Base-by-base conservation (phyloP, 2,113 vertebrate species). In the Phaethon lepturus region DNA sequence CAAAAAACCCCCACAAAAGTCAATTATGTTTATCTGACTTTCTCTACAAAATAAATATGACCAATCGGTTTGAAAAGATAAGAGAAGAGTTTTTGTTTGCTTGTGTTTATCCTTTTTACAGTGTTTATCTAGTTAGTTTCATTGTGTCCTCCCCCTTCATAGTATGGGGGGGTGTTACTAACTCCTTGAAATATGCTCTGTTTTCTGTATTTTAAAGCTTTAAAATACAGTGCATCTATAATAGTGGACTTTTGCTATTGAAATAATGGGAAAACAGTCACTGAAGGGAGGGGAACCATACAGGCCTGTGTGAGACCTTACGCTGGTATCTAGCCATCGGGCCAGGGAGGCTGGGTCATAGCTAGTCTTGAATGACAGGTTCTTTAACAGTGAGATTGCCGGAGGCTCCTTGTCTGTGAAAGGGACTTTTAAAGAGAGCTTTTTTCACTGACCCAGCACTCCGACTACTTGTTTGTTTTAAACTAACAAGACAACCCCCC, bases 271-370 rank as follows among this genome's bases (percentile, higher is more conserved):
- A 23, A 28, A 69, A 11, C 45, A 83, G 59, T 58, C 17, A 44
- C 14, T 1, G 3, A 9, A 38, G 45, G 75, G 47, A 66, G 68
- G 40, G 75, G 60, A 23, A 4, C 4, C 18, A 5, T 20, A 5
- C 0, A 3, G 45, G 59, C 50, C 29, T 26, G 9, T 13, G 26
- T 44, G 67, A 67, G 75, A 28, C 49, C 26, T 49, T 31, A 7
- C 45, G 28, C 55, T 33, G 20, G 2, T 66, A 17, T 35, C 17
- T 79, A 4, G 52, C 40, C 12, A 0, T 29, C 0, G 4, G 75
- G n/a, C 50, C 8, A 0, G 23, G 40, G 33, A 24, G 66, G 49
- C 64, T 40, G 53, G 50, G 29, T 49, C 68, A 6, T 1, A 19
- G 26, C 72, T 63, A 14, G 5, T 59, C 91, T n/a, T 74, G 86